These are phyloP conservation scores for Otolemur crassicaudatus DNA, from an alignment of 2,797 vertebrate genomes.

Conservation along the genomic window DNA sequence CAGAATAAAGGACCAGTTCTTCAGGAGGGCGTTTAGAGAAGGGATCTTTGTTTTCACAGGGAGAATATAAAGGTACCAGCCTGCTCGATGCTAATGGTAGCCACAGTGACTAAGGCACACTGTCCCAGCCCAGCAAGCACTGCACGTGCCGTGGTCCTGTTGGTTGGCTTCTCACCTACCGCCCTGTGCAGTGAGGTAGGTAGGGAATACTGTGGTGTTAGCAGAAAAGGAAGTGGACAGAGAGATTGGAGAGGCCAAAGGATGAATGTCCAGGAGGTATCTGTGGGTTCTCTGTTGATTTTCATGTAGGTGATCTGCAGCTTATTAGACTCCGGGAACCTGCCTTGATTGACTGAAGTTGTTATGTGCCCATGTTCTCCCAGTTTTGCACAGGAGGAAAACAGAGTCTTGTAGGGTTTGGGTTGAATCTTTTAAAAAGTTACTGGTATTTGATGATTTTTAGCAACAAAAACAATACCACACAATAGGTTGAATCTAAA, in stretches of 20 bases:
- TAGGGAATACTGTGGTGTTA: background rate
- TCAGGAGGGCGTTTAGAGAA: background rate
- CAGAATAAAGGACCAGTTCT: background rate
- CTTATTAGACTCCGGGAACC: background rate
- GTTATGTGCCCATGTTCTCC: background rate
- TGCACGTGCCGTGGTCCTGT: background rate
- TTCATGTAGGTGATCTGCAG: background rate
- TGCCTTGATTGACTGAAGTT: background rate
- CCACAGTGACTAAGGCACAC: background rate
- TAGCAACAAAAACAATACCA: background rate
- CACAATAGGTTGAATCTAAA: background rate
- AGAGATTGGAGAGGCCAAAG: background rate
- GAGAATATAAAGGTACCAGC: background rate
- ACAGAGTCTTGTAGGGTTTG: background rate
- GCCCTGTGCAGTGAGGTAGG: background rate
- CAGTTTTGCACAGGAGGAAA: background rate
- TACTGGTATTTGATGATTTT: background rate
- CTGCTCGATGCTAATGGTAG: background rate
- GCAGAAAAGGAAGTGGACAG: background rate
- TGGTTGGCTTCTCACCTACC: background rate
- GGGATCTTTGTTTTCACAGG: background rate
- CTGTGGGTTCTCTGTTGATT: background rate
- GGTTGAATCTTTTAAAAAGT: constrained; percentile 4
- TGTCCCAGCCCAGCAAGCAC: background rate
- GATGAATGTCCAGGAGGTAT: background rate